A percentile compares a stretch with the other conserved stretches of the same genome.
phyloP scores from a whole-genome alignment of 1,140 invertebrate species.

The Drosophila saltans region DNA sequence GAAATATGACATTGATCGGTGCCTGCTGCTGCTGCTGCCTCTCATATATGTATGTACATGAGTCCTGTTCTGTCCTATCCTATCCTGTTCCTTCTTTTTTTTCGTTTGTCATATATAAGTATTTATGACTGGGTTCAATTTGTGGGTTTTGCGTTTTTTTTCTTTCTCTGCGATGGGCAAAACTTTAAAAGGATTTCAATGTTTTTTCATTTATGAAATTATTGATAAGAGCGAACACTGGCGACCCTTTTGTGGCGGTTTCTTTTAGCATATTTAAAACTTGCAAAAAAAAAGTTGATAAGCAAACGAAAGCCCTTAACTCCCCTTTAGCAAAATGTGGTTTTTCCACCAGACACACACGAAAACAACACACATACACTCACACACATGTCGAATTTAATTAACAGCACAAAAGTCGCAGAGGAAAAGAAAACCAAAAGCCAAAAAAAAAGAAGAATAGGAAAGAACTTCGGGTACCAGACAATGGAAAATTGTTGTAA shows the following conservation, averaged over 20 bases:
- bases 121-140: slow-evolving; percentile 57
- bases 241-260: slow-evolving; percentile 44
- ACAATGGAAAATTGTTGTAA: slow-evolving; percentile 41
- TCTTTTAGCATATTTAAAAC: slow-evolving; percentile 62
- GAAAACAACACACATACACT: slow-evolving; percentile 20
- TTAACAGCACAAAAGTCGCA: slow-evolving; percentile 72
- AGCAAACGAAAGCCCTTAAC: slow-evolving; percentile 37
- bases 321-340: slow-evolving; percentile 54
- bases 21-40: slow-evolving; percentile 40
- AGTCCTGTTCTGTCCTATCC: slow-evolving; percentile 12
- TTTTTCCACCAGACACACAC: slow-evolving; percentile 12
- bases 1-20: slow-evolving; percentile 76
- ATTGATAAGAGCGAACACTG: slow-evolving; percentile 65
- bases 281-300: slow-evolving; percentile 29
- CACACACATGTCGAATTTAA: slow-evolving; percentile 71
- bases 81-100: slow-evolving; percentile 29
- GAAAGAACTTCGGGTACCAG: slow-evolving; percentile 34
- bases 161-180: slow-evolving; percentile 26
- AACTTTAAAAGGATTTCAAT: slow-evolving; percentile 80
- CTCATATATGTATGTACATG: not conserved
- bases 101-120: slow-evolving; percentile 44
- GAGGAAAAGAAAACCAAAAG: slow-evolving; percentile 50
- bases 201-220: slow-evolving; percentile 78
- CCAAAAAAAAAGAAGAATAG: slow-evolving; percentile 34
- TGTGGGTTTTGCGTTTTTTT: slow-evolving; percentile 10